Evolutionary conservation across 2,113 vertebrate genomes (phyloP), one percentile per base, ranked within the genome.

Genomic region (Mirounga angustirostris): DNA sequence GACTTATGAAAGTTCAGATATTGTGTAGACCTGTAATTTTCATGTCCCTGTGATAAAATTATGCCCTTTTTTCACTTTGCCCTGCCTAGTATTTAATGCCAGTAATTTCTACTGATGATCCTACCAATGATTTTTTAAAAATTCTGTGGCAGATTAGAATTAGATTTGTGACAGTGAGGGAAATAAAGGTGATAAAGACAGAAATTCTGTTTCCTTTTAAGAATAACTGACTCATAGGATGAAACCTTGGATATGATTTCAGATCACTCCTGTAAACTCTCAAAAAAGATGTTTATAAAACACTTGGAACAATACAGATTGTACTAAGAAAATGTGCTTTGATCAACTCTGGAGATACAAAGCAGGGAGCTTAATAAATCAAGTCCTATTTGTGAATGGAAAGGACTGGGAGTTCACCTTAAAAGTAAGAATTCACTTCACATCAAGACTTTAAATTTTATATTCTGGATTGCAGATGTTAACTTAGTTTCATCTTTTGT

Each of bases 281-380:
- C 83, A 97, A 40, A 93, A 89, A 94, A 97, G 88, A 97, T 98
- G 97, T 97, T 98, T 98, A 94, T 97, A 94, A 97, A 97, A 97
- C 88, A 94, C 73, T 98, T 91, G 96, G 97, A 98, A 97, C 91
- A 96, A 98, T 98, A 97, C 97, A 96, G 94, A 98, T 96, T 98
- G 94, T 98, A 95, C 97, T 91, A 63, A 96, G 97, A 98, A 97
- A 96, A 94, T 89, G 85, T 96, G 65, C 97, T 97, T 97, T 98
- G 97, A 95, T 97, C 97, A 97, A 74, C 96, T 85, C 76, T 95
- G 91, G 81, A 98, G 93, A 96, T 95, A 97, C 26, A 97, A 97
- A 97, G 67, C 89, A 95, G 82, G 93, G 93, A 91, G 80, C 92
- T 94, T 89, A 95, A 95, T 97, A 97, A 97, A 92, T 97, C 91